Conservation (phyloP, 2,888 invertebrate species). For the Masnerella sp. region DNA sequence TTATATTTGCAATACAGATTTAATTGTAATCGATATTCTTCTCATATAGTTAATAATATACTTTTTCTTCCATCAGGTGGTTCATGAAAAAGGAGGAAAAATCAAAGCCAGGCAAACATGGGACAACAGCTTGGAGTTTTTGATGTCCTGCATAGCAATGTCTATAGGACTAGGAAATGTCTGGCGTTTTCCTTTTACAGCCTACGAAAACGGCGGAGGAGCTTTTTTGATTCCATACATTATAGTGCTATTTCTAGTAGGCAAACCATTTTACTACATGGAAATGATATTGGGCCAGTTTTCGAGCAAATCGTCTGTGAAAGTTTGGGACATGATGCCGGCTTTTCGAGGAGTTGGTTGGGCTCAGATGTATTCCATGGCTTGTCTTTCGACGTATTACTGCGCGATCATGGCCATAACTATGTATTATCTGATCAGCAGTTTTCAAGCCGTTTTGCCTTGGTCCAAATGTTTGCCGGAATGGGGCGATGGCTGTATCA, state of each 20-base stretch:
- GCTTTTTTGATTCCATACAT: slow-evolving; percentile 85
- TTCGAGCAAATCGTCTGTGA: slow-evolving; percentile 87
- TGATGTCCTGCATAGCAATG: slow-evolving; percentile 83
- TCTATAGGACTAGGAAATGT: slow-evolving; percentile 85
- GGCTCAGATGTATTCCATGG: slow-evolving; percentile 77
- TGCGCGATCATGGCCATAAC: slow-evolving; percentile 77
- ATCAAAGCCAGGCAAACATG: slow-evolving; percentile 75
- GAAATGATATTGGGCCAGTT: slow-evolving; percentile 93
- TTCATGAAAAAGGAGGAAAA: slow-evolving; percentile 35
- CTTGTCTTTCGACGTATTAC: slow-evolving; percentile 78
- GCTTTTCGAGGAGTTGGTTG: slow-evolving; percentile 83
- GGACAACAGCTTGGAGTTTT: slow-evolving; percentile 82
- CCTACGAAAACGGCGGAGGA: slow-evolving; percentile 84
- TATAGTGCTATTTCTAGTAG: slow-evolving; percentile 82
- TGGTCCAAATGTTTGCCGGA: slow-evolving; percentile 75
- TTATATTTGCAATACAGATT: too few species aligned
- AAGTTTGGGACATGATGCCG: slow-evolving; percentile 85
- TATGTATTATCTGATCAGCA: slow-evolving; percentile 76
- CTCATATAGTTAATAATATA: too few species aligned
- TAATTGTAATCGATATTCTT: too few species aligned
- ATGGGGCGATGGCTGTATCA: slow-evolving; percentile 68
- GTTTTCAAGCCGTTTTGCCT: slow-evolving; percentile 75
- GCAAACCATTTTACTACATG: slow-evolving; percentile 90
- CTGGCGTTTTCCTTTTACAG: slow-evolving; percentile 84
- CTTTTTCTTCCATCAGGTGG: slow-evolving; percentile 22